These are phyloP conservation scores for Triops cancriformis DNA, from an alignment of 1,140 invertebrate genomes.

Conservation along the genomic window DNA sequence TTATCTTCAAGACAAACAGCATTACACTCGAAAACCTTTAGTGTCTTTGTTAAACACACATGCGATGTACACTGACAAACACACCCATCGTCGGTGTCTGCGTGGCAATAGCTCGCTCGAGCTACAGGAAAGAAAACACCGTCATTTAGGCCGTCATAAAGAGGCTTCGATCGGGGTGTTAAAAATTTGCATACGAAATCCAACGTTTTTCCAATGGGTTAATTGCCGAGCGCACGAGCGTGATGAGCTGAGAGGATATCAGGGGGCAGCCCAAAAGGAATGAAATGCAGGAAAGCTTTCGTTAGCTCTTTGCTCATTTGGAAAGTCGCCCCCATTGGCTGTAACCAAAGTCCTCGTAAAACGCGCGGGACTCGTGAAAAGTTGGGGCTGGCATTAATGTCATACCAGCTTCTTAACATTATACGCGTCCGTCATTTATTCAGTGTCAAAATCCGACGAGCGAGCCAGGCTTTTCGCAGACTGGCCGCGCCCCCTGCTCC, in stretches of 20 bases:
- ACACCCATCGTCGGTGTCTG: background rate
- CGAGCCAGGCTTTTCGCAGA: background rate
- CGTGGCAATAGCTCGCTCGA: background rate
- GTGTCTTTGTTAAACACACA: background rate
- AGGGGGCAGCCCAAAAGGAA: background rate
- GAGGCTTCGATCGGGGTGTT: background rate
- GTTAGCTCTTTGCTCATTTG: background rate
- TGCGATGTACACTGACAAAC: background rate
- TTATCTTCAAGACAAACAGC: background rate
- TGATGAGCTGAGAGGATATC: slow-evolving; percentile 10
- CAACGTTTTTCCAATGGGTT: background rate
- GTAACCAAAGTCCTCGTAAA: slow-evolving; percentile 1
- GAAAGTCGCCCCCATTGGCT: background rate
- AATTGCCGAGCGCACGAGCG: background rate
- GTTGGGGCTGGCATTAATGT: background rate
- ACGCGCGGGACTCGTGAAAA: background rate
- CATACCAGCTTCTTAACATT: slow-evolving; percentile 1
- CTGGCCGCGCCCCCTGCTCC: background rate
- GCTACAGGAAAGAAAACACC: background rate
- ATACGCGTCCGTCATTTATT: background rate
- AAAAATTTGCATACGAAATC: background rate
- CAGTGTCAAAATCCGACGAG: background rate
- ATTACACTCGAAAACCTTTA: background rate
- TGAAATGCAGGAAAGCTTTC: background rate
- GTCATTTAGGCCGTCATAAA: background rate